Conservation (phyloP, 92 coral and sea anemone species). For the Siderastrea radians region DNA sequence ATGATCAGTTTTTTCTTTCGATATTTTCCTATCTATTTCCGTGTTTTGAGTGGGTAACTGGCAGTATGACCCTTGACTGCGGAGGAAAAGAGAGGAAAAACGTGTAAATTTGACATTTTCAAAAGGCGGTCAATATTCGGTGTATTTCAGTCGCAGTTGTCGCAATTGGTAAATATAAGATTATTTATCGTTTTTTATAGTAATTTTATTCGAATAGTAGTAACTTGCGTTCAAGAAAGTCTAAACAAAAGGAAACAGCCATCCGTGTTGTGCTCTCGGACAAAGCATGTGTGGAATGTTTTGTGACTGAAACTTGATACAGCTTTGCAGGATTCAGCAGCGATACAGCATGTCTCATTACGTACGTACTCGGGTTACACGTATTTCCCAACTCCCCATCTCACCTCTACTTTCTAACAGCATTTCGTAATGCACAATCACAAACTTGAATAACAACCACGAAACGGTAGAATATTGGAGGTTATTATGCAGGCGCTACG, state of each 20-base stretch:
- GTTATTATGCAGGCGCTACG: background rate
- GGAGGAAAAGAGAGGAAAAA: no score
- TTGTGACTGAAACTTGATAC: slow-evolving; percentile 10
- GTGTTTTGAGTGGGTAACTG: no score
- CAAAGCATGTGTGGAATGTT: background rate
- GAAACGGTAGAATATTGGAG: no score
- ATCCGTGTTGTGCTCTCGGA: background rate
- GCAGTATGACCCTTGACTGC: no score
- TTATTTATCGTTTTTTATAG: no score
- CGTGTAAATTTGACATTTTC: no score
- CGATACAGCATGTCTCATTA: slow-evolving; percentile 22
- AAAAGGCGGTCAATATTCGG: no score
- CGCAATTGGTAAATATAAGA: no score
- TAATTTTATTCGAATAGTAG: background rate
- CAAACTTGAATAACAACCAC: background rate
- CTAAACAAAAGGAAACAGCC: no score
- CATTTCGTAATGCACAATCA: background rate
- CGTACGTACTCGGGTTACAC: background rate
- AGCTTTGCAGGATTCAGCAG: slow-evolving; percentile 14
- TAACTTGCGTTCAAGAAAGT: background rate
- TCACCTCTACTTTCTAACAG: background rate
- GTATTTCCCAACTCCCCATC: background rate
- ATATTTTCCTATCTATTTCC: no score
- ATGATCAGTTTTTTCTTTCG: no score
- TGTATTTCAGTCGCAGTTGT: no score